These are phyloP conservation scores for Maccullochella peelii DNA, from an alignment of 2,113 vertebrate species.

Conservation along the genomic window DNA sequence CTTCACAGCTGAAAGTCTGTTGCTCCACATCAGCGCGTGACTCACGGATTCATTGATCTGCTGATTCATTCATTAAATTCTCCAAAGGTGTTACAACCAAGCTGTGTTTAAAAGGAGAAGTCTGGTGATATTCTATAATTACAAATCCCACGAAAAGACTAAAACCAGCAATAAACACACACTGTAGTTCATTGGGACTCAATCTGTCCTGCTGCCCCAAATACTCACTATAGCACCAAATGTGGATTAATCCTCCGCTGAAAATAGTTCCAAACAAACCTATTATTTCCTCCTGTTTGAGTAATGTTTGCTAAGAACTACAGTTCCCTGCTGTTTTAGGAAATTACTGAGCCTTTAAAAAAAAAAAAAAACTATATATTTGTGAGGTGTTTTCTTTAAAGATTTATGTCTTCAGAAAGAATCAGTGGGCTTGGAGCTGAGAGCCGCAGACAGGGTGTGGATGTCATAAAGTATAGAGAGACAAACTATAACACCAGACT, in stretches of 20 bases:
- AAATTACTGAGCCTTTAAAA: no score
- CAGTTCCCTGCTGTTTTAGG: no score
- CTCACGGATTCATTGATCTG: slow-evolving; percentile 48
- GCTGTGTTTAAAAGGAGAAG: slow-evolving; percentile 2
- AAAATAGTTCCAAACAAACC: not conserved
- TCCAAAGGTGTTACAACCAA: slow-evolving; percentile 41
- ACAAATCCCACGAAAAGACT: not conserved
- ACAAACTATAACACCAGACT: no score
- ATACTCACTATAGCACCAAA: not conserved
- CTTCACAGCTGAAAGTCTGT: slow-evolving; percentile 6
- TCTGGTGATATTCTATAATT: not conserved
- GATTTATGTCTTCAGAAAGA: not conserved
- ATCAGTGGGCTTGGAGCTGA: not conserved
- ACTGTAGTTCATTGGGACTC: not conserved
- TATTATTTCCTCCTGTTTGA: not conserved
- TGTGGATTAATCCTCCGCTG: not conserved
- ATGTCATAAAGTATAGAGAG: no score
- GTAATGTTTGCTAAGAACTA: not conserved
- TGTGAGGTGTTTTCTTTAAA: no score
- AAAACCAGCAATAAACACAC: not conserved
- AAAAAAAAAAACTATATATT: no score
- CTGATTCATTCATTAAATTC: slow-evolving; percentile 60
- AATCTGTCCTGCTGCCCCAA: not conserved
- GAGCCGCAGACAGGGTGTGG: no score
- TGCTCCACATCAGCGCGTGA: slow-evolving; percentile 38